These are phyloP conservation scores for Dermochelys coriacea DNA, from an alignment of 2,797 vertebrate species.

Conservation along the genomic window DNA sequence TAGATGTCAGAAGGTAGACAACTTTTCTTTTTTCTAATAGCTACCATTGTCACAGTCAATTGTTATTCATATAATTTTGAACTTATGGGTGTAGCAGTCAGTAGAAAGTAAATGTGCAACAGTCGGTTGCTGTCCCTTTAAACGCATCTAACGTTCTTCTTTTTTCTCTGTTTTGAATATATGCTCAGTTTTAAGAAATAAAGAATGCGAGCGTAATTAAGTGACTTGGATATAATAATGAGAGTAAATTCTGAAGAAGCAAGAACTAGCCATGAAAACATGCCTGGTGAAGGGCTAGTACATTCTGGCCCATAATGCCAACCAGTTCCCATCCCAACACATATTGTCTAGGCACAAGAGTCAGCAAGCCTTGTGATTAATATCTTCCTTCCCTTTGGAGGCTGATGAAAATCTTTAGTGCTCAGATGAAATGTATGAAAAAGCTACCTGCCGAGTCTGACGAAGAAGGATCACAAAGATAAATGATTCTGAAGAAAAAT, in stretches of 20 bases:
- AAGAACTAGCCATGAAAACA: not conserved
- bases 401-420: not conserved
- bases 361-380: not conserved
- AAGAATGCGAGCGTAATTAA: not conserved
- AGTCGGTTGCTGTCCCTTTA: not conserved
- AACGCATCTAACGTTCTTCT: not conserved
- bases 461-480: not conserved
- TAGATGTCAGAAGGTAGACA: not conserved
- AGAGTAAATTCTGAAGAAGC: not conserved
- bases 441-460: not conserved
- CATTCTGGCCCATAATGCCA: not conserved
- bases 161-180: slow-evolving; percentile 2
- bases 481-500: not conserved
- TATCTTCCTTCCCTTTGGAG: not conserved
- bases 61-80: slow-evolving; percentile 18
- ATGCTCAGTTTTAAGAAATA: not conserved
- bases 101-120: slow-evolving; percentile 11
- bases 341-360: not conserved
- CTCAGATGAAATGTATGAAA: not conserved
- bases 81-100: not conserved
- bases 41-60: not conserved
- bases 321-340: not conserved
- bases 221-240: not conserved
- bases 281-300: not conserved
- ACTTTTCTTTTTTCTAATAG: not conserved